Conservation (phyloP, 1,140 invertebrate species). For the Zeugodacus cucurbitae region DNA sequence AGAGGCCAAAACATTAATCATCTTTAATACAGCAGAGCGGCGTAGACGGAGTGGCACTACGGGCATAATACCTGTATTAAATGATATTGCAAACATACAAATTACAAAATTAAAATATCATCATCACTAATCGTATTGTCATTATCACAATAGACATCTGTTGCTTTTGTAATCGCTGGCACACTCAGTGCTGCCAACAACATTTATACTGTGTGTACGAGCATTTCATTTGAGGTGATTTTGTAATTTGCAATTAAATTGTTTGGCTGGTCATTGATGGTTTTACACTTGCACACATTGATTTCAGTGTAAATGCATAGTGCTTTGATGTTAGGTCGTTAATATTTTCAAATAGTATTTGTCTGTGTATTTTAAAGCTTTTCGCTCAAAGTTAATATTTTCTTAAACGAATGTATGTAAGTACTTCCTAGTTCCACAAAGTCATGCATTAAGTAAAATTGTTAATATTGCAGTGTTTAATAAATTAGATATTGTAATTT, state of each 20-base stretch:
- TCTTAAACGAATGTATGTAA: not conserved
- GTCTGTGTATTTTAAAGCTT: not conserved
- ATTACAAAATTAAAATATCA: slow-evolving; percentile 1
- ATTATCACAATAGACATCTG: not conserved
- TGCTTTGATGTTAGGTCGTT: not conserved
- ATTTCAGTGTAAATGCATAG: not conserved
- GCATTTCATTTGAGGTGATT: not conserved
- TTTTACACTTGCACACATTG: not conserved
- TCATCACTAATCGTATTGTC: not conserved
- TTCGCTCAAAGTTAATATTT: not conserved
- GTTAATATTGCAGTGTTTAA: no score
- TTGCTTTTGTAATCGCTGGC: not conserved
- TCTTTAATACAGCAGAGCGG: not conserved
- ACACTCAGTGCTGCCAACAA: not conserved
- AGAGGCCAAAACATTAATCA: not conserved
- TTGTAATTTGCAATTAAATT: not conserved
- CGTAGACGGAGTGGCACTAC: not conserved
- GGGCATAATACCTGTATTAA: not conserved
- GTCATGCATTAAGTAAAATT: not conserved
- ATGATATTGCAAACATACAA: not conserved
- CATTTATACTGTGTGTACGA: not conserved
- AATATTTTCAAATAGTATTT: not conserved
- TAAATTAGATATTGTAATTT: no score
- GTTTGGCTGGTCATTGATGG: not conserved
- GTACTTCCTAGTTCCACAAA: not conserved